These are phyloP conservation scores for Neuroscelio doddi DNA, from an alignment of 2,888 invertebrate genomes.

Conservation along the genomic window DNA sequence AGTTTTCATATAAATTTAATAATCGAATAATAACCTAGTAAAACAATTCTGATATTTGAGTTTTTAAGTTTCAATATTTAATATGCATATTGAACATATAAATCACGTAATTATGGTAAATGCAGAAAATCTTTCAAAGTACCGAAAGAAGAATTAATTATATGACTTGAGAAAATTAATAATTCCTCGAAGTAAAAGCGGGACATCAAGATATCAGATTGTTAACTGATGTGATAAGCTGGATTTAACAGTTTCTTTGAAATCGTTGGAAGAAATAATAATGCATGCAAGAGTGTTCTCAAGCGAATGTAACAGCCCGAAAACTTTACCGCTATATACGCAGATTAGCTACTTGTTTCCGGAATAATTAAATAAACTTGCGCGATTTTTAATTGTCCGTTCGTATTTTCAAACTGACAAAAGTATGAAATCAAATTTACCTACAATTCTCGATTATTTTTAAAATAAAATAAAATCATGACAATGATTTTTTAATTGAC, in stretches of 20 bases:
- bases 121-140: neutral
- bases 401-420: too few relatives aligned
- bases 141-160: conserved; percentile 18
- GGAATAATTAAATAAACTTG: neutral
- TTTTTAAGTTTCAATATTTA: too few relatives aligned
- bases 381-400: neutral
- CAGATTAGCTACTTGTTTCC: conserved; percentile 20
- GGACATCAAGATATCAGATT: conserved; percentile 2
- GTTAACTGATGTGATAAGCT: conserved; percentile 14
- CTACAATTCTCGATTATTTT: too few relatives aligned
- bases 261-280: too few relatives aligned
- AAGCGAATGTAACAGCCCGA: conserved; percentile 22
- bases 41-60: too few relatives aligned
- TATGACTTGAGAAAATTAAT: conserved; percentile 5
- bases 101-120: neutral
- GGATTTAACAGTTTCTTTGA: conserved; percentile 11
- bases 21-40: too few relatives aligned
- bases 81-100: too few relatives aligned
- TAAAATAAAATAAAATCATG: too few relatives aligned
- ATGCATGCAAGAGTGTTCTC: conserved; percentile 8
- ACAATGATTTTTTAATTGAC: too few relatives aligned
- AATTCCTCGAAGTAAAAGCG: neutral
- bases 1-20: too few relatives aligned
- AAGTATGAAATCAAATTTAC: too few relatives aligned
- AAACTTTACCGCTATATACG: conserved; percentile 38